Percentiles rank a stretch among this genome's conserved stretches.
Evolutionary conservation across 2,113 vertebrate species (phyloP).

Genomic region (Pteropus alecto): DNA sequence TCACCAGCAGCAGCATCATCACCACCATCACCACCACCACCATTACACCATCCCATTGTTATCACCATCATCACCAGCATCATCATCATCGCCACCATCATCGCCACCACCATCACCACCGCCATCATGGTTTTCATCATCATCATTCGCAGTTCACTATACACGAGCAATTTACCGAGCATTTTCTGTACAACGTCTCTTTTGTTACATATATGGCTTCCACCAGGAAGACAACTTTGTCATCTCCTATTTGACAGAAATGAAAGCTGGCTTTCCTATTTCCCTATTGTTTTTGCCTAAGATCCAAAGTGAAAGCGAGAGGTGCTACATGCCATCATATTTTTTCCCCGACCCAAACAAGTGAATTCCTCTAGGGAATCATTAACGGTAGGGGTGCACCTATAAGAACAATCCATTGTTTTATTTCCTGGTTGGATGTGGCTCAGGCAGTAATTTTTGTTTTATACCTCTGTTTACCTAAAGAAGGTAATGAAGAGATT

Average conservation of each 20-base stretch:
- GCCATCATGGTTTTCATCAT: neutral
- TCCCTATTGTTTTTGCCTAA: neutral
- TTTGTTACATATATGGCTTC: neutral
- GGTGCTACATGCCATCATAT: rapidly evolving
- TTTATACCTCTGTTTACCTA: neutral
- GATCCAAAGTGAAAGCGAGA: neutral
- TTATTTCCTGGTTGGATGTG: neutral
- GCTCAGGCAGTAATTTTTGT: neutral
- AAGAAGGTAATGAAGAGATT: neutral
- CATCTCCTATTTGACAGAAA: neutral
- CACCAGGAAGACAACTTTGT: neutral
- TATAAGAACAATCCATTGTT: too few relatives aligned
- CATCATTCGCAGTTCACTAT: neutral
- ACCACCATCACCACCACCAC: neutral
- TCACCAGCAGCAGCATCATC: rapidly evolving
- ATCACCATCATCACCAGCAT: neutral
- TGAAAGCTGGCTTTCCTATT: neutral
- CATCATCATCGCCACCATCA: neutral
- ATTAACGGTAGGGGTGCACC: rapidly evolving
- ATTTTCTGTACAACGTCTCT: neutral
- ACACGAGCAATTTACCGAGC: neutral
- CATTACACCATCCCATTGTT: too few relatives aligned
- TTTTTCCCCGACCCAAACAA: neutral
- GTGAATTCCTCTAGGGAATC: neutral
- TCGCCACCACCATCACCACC: rapidly evolving